Evolutionary conservation across 2,888 invertebrate species (phyloP), one percentile per base, ranked within the genome.

Genomic region (Elysia crispata): DNA sequence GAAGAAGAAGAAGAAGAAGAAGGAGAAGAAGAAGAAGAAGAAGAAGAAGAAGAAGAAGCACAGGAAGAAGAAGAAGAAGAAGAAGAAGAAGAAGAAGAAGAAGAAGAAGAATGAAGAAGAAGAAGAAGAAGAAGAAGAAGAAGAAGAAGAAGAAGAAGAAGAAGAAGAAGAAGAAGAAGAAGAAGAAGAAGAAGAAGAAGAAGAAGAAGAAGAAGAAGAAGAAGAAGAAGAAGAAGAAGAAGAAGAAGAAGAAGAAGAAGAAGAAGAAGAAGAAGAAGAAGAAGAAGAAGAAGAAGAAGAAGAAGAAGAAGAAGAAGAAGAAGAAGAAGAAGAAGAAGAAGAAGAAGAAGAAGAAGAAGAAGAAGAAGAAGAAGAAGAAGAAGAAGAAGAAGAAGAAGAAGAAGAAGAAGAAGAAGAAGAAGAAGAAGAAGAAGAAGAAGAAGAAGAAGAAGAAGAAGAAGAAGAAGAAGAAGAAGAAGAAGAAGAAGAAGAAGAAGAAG

Each of bases 361-460:
- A 60, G 60, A 60, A 60, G 60, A 60, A 60, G 60, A 60, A 60
- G 60, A 15, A 60, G 60, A 60, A 60, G 60, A 60, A 60, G 60
- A 60, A 60, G 60, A 60, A 60, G 60, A 60, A 60, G 60, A 60
- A 60, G 60, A 60, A 60, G 60, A 60, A 60, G 60, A 60, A 60
- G 60, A 60, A 60, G 60, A 60, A 60, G 60, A 60, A 60, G 60
- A 60, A 60, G 60, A 60, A 60, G 60, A 60, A 60, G 60, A 60
- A 60, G 13, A n/a, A n/a, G n/a, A n/a, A n/a, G n/a, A n/a, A n/a
- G n/a, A 60, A 60, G 60, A 60, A 60, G 60, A 60, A 60, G 60
- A 60, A 60, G 60, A 60, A 60, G 11, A 60, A 60, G 60, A 60
- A 60, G 60, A 60, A 60, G 60, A 60, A 60, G 60, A 60, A 60